Conservation (phyloP, 2,113 vertebrate species). For the Dromaius novaehollandiae region DNA sequence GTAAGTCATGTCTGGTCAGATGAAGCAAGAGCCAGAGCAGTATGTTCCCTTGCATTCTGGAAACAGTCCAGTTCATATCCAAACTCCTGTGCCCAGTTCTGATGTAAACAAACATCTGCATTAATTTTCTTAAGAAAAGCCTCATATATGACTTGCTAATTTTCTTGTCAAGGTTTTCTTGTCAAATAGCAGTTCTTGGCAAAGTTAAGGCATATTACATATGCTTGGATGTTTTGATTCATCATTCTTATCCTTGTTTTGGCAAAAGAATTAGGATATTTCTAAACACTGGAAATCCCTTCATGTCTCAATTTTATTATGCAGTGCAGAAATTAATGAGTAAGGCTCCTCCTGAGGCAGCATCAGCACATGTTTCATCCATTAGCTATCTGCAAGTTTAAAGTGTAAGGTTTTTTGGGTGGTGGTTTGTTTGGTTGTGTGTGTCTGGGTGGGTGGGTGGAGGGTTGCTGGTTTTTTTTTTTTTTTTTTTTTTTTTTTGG, state of each 20-base stretch:
- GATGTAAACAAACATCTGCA: background rate
- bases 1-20: background rate
- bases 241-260: background rate
- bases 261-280: background rate
- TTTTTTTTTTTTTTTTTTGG: background rate
- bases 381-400: background rate
- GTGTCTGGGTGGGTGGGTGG: too few species aligned
- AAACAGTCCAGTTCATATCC: background rate
- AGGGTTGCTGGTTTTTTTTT: background rate
- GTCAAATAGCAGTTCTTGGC: background rate
- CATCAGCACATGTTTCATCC: background rate
- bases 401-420: background rate
- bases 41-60: background rate
- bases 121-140: background rate
- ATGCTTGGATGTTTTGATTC: background rate
- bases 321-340: background rate
- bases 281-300: conserved; percentile 30
- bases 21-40: background rate
- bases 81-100: background rate
- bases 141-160: background rate
- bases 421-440: too few species aligned
- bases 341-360: background rate
- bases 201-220: background rate
- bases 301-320: background rate
- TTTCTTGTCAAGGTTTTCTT: background rate